These are phyloP conservation scores for Cranoglanis bouderius DNA, from an alignment of 2,113 vertebrate species.

Conservation along the genomic window DNA sequence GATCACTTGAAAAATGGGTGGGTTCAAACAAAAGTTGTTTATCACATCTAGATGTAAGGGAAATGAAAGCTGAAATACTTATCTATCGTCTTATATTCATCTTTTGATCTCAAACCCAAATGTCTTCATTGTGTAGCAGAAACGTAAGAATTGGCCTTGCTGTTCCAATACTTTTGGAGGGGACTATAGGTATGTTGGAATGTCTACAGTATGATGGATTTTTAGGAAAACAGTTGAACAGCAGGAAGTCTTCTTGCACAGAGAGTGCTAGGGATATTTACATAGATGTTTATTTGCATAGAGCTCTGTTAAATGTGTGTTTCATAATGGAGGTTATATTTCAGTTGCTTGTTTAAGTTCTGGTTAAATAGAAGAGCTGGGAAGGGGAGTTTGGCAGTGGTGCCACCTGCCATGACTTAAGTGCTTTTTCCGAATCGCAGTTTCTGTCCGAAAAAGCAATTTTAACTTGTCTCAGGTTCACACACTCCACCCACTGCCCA, in stretches of 20 bases:
- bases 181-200: not conserved
- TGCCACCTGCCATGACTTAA: not conserved
- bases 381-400: not conserved
- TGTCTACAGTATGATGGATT: not conserved
- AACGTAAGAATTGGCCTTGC: too few relatives aligned
- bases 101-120: too few relatives aligned
- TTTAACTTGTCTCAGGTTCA: not conserved
- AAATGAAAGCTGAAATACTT: too few relatives aligned
- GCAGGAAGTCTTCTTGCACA: not conserved
- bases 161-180: too few relatives aligned
- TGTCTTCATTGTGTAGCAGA: too few relatives aligned
- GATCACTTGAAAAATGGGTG: too few relatives aligned
- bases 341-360: not conserved
- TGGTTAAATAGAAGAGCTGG: not conserved
- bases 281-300: not conserved
- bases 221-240: not conserved
- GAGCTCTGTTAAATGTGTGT: not conserved
- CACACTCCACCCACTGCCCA: not conserved
- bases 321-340: not conserved
- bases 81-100: too few relatives aligned
- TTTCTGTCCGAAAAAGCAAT: not conserved
- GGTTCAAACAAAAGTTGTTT: too few relatives aligned
- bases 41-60: too few relatives aligned
- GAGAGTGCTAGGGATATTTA: not conserved
- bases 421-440: not conserved